A percentile compares a stretch with the other conserved stretches of the same genome.
phyloP scores from a whole-genome alignment of 2,888 invertebrate species.

The Gisinianus flammeolus region DNA sequence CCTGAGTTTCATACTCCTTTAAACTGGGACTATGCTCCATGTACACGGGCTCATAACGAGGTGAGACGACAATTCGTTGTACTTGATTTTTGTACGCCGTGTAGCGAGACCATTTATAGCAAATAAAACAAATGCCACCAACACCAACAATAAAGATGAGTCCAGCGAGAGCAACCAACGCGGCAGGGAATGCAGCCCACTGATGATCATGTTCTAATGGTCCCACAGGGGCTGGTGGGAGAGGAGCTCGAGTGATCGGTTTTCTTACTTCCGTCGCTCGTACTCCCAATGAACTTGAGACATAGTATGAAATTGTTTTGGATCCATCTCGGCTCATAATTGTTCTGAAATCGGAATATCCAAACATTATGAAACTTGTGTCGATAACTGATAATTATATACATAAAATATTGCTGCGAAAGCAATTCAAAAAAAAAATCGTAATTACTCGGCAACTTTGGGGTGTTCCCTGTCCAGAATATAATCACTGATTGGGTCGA shows the following conservation, averaged over 20 bases:
- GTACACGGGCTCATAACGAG: constrained; percentile 75
- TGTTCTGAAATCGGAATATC: constrained; percentile 62
- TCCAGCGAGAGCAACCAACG: constrained; percentile 84
- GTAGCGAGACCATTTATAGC: constrained; percentile 92
- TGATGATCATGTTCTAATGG: constrained; percentile 61
- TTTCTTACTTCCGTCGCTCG: constrained; percentile 73
- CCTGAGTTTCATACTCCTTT: constrained; percentile 93
- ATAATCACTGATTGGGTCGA: constrained; percentile 78
- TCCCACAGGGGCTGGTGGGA: constrained; percentile 60
- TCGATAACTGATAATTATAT: background rate
- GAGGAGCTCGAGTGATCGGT: constrained; percentile 63
- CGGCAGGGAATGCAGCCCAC: constrained; percentile 83
- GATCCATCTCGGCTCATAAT: constrained; percentile 70
- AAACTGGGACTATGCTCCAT: constrained; percentile 73
- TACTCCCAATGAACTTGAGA: constrained; percentile 72
- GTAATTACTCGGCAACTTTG: constrained; percentile 71
- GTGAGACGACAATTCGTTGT: constrained; percentile 74
- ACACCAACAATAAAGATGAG: constrained; percentile 87
- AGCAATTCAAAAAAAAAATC: constrained; percentile 12
- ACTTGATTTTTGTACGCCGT: constrained; percentile 85
- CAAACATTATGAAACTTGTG: background rate
- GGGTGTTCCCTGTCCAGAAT: constrained; percentile 77
- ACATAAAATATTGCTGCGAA: constrained; percentile 33
- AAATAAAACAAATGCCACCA: constrained; percentile 89
- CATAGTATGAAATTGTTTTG: constrained; percentile 72